Evolutionary conservation across 2,888 invertebrate species (phyloP).

Genomic region (Aphodius sticticus): DNA sequence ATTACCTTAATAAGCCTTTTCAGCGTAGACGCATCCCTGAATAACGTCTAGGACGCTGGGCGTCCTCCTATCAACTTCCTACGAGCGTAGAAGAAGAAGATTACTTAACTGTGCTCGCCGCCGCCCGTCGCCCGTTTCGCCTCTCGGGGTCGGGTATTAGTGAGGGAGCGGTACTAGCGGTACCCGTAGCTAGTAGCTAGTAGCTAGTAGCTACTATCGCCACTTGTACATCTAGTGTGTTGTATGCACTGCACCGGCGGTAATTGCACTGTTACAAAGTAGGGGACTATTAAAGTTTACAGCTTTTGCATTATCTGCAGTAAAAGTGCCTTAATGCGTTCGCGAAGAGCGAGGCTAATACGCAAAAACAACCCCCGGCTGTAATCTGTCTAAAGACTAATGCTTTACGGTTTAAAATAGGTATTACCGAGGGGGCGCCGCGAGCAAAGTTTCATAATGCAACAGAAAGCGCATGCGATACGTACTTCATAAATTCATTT

Average conservation of each 20-base stretch:
- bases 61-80: slow-evolving; percentile 10
- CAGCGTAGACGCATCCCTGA: slow-evolving; percentile 24
- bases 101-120: background rate
- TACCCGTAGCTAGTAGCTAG: background rate
- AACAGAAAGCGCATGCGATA: background rate
- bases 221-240: slow-evolving; percentile 18
- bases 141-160: background rate
- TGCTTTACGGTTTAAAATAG: background rate
- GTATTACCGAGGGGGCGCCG: background rate
- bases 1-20: slow-evolving; percentile 26
- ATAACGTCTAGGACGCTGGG: slow-evolving; percentile 9
- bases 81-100: background rate
- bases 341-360: background rate
- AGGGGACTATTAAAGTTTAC: slow-evolving; percentile 24
- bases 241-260: slow-evolving; percentile 19
- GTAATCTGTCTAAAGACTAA: background rate
- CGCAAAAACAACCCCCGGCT: background rate
- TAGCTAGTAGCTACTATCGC: background rate
- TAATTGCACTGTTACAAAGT: slow-evolving; percentile 26
- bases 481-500: no score
- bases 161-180: background rate
- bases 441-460: background rate
- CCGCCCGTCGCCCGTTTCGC: background rate
- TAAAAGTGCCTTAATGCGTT: background rate
- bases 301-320: slow-evolving; percentile 21